These are phyloP conservation scores for Panurus biarmicus DNA, from an alignment of 2,113 vertebrate species.

Conservation along the genomic window DNA sequence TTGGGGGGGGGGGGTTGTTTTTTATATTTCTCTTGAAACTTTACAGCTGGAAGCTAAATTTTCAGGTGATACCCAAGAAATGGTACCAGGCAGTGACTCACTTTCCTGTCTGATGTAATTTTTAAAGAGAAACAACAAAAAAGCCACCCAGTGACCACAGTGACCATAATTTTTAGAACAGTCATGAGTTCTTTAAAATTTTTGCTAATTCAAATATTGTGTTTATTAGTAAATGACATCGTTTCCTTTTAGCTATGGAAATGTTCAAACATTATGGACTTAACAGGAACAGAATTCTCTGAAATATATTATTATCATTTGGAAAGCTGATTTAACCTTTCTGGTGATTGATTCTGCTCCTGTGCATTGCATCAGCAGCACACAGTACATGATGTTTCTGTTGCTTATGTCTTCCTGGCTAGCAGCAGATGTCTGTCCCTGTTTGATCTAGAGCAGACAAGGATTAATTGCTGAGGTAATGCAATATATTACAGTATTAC, in stretches of 20 bases:
- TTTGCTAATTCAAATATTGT: background rate
- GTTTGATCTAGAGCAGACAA: background rate
- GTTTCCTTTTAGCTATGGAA: background rate
- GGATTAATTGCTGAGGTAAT: background rate
- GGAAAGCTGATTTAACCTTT: background rate
- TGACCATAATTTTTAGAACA: background rate
- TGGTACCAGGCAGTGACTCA: background rate
- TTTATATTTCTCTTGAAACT: background rate
- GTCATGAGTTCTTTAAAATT: background rate
- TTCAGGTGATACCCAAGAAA: conserved; percentile 1
- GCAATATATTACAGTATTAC: background rate
- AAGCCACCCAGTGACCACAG: background rate
- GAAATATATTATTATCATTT: background rate
- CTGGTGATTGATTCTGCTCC: background rate
- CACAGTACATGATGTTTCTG: background rate
- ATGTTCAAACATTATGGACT: background rate
- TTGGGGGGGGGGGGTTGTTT: too few relatives aligned
- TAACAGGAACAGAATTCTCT: background rate
- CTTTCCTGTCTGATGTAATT: background rate
- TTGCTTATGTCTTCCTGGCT: background rate
- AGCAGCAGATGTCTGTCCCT: background rate
- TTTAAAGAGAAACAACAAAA: background rate
- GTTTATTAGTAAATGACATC: background rate
- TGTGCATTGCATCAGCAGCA: background rate
- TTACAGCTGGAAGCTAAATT: background rate